Base-by-base conservation (phyloP, 2,113 vertebrate species). In the Etheostoma spectabile region DNA sequence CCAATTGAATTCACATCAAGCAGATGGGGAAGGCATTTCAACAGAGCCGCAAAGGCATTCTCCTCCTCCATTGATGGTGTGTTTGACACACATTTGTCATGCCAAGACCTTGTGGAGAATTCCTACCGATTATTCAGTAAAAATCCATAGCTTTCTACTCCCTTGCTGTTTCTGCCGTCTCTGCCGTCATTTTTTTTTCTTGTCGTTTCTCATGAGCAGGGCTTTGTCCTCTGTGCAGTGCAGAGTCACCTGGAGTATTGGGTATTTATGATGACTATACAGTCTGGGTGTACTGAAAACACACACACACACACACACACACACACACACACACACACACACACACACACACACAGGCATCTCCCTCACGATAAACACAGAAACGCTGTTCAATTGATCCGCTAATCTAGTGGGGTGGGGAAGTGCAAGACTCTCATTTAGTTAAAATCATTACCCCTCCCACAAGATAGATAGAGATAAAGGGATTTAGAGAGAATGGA, bases 51-150 rank as follows among this genome's bases (percentile, higher is more conserved):
- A n/a, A 33, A 75, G 55, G 82, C 42, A 15, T 84, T 84, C 66
- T 68, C 84, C 72, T 73, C 63, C 77, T 87, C 75, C 24, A 88
- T 56, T 80, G 87, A 89, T 68, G 66, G 53, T 53, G 62, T 62
- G 73, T 75, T 88, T 86, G 85, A 88, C 80, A 78, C 84, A 83
- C 89, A 93, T 93, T 93, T 92, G 91, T 90, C 93, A 92, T 85
- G 88, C 84, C 19, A 13, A 82, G 87, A 87, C 86, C 87, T 79
- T 80, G 60, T 57, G 65, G 81, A 88, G 80, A 86, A 87, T 73
- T 81, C 83, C 79, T 35, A 79, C 70, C 42, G 79, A 81, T 87
- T 85, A 79, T 86, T 92, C 90, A 80, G 69, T 76, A 84, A 80
- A 88, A 87, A 90, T 89, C 90, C 55, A 90, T 88, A 56, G 30